Base-by-base conservation (phyloP, 1,140 invertebrate genomes). In the Procambarus clarkii region DNA sequence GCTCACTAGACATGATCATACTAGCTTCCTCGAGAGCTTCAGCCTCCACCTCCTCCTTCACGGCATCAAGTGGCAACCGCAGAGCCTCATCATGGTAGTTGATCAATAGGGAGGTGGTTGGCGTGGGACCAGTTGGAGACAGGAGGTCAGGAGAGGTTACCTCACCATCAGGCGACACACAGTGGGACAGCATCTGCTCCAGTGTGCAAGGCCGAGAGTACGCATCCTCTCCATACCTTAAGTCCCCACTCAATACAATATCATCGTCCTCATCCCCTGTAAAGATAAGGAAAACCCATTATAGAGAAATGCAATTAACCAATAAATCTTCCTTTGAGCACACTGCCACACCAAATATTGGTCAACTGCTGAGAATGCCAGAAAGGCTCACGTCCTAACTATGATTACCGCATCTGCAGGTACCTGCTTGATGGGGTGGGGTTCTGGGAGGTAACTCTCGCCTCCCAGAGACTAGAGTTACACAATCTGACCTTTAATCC, bases 41-140 rank as follows among this genome's bases (percentile, higher is more conserved):
- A 15, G 91, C 90, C 64, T 93, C 92, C 18, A 93, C 91, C 48
- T 93, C 92, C 78, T 93, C 92, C 71, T 93, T 86, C 21, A 93
- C 92, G 24, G 92, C 86, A 83, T 92, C 87, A 3, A 93, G 87
- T 48, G 92, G 92, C n/a, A 91, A 79, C 9, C 92, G 78, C 13
- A 91, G 34, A 48, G 83, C 34, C 11, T 92, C 88, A 50, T 92
- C 92, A 79, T 92, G 92, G 85, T 92, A 92, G 71, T 54, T 83
- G 3, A 89, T 91, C 24, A 86, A 60, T n/a, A 91, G 74, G 50
- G 58, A 84, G 74, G 79, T 60, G 11, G 85, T 64, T n/a, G 79
- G 46, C 21, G 50, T 64, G 46, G 92, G 81, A 9, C 74, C 85
- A n/a, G 85, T 83, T 21, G 92, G 84, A 15, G 92, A 86, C 2